Conservation (phyloP, 2,888 invertebrate genomes). For the Tryphoninae sp. region DNA sequence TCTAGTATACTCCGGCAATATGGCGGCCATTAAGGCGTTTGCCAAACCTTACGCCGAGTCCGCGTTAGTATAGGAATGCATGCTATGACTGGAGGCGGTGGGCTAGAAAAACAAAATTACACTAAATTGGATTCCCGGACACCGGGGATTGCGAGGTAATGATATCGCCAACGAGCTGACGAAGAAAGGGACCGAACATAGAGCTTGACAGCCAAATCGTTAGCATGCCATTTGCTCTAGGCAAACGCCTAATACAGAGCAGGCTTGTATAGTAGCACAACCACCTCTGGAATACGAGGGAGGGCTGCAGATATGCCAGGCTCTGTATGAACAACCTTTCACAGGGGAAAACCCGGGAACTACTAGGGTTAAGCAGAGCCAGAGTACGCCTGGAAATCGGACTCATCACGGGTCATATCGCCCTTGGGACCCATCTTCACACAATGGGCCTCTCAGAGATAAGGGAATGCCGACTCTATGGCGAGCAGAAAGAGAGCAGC, state of each 20-base stretch:
- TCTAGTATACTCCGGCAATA: conserved; percentile 1
- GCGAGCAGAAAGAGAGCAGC: not conserved
- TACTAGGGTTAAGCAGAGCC: not conserved
- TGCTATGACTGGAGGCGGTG: not conserved
- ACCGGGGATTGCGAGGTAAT: not conserved
- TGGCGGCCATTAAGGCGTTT: not conserved
- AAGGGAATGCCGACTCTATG: not conserved
- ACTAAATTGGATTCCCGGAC: not conserved
- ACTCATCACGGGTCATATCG: not conserved
- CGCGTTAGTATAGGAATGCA: not conserved
- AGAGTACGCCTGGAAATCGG: not conserved
- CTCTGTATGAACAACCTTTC: not conserved
- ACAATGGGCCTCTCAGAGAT: not conserved
- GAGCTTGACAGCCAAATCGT: not conserved
- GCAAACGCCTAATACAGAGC: not conserved
- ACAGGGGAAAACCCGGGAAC: not conserved
- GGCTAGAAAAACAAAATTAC: not conserved
- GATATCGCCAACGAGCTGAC: not conserved
- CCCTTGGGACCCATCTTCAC: not conserved
- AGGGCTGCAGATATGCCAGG: not conserved
- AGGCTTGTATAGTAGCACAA: not conserved
- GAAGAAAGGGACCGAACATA: not conserved
- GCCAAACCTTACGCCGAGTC: not conserved
- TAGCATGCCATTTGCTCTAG: not conserved
- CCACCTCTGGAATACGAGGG: conserved; percentile 10